phyloP scores from a whole-genome alignment of 1,140 invertebrate species.

The Sminthurinus signatus region DNA sequence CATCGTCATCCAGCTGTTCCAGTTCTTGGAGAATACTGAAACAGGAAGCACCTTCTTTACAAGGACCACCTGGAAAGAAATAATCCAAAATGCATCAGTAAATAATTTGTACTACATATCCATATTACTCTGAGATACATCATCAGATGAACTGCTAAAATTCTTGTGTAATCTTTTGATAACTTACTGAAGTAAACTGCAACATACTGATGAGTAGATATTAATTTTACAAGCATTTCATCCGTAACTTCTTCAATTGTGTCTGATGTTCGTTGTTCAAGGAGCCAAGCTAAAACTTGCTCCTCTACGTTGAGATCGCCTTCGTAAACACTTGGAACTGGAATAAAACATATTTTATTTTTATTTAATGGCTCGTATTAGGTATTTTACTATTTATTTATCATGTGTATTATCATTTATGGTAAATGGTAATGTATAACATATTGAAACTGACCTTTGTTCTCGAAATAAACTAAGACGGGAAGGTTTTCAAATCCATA shows the following conservation, averaged over 20 bases:
- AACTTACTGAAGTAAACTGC: conserved; percentile 84
- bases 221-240: conserved; percentile 81
- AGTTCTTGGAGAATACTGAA: conserved; percentile 75
- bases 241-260: conserved; percentile 91
- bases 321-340: conserved; percentile 72
- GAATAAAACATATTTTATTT: too few species aligned
- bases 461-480: conserved; percentile 86
- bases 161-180: too few species aligned
- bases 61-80: conserved; percentile 71
- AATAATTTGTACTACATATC: too few species aligned
- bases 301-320: conserved; percentile 49
- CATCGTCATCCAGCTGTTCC: conserved; percentile 88
- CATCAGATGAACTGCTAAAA: too few species aligned
- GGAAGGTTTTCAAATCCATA: conserved; percentile 73
- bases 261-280: conserved; percentile 74
- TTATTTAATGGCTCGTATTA: too few species aligned
- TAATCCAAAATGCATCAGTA: too few species aligned
- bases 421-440: too few species aligned
- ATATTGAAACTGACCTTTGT: too few species aligned
- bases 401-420: too few species aligned
- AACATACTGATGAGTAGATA: conserved; percentile 87
- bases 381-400: too few species aligned
- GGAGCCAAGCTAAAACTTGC: conserved; percentile 73
- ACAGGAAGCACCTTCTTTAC: conserved; percentile 77
- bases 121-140: too few species aligned